A percentile compares a stretch with the other conserved stretches of the same genome.
phyloP scores from a whole-genome alignment of 2,888 invertebrate species.

The Cheilosia grossa region DNA sequence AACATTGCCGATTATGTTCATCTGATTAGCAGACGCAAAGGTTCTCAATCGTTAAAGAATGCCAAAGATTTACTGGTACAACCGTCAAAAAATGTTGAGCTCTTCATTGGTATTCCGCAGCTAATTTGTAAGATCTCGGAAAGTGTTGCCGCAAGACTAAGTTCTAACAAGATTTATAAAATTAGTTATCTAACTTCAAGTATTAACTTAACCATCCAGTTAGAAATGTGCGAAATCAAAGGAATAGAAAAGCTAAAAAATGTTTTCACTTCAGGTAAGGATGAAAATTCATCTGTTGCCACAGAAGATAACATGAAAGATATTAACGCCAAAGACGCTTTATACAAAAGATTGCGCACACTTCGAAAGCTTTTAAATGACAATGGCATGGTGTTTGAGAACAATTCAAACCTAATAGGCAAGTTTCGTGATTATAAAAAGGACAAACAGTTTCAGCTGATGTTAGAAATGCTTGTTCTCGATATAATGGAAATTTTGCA shows the following conservation, averaged over 20 bases:
- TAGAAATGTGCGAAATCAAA: not conserved
- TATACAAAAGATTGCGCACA: not conserved
- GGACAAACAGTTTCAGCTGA: constrained; percentile 56
- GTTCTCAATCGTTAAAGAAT: not conserved
- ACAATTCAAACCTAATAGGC: not conserved
- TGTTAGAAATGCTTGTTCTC: constrained; percentile 75
- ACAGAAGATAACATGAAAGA: not conserved
- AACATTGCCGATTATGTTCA: not conserved
- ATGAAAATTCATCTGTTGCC: not conserved
- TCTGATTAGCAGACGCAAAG: not conserved
- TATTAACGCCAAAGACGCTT: not conserved
- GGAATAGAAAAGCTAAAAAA: not conserved
- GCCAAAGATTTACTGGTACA: not conserved
- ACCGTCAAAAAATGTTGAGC: not conserved
- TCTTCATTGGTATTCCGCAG: not conserved
- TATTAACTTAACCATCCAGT: not conserved
- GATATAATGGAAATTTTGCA: constrained; percentile 75
- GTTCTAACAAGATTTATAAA: not conserved
- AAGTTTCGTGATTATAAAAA: constrained; percentile 19
- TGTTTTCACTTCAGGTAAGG: not conserved
- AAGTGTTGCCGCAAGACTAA: not conserved
- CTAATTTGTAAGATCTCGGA: not conserved
- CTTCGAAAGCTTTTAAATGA: constrained; percentile 5
- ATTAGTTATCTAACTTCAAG: not conserved
- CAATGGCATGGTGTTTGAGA: not conserved